Base-by-base conservation (phyloP, 2,888 invertebrate species). In the Plebejus argus region DNA sequence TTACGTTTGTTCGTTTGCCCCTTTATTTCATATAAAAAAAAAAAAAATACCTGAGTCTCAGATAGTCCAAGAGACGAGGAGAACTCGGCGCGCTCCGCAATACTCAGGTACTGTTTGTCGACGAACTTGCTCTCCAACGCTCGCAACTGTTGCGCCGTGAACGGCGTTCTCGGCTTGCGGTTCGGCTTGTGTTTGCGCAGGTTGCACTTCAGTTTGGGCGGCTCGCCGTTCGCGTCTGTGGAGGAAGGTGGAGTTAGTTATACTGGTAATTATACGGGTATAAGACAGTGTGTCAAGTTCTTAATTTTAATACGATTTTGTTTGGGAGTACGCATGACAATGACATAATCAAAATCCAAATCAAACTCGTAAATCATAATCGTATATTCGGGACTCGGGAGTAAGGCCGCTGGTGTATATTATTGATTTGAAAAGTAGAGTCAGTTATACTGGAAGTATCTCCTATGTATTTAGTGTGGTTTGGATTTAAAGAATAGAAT, bases 161-260 rank as follows among this genome's bases (percentile, higher is more conserved):
- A 99, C 0, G 99, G 99, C 0, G 99, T 99, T 78, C 99, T 95
- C 0, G 99, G 99, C 90, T 99, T 99, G 83, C 99, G 95, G 94
- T 99, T 99, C 35, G 99, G 98, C 89, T 99, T 99, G 95, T 99
- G 99, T 88, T 99, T 99, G 83, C 99, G 95, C 82, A 99, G 95
- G 90, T 98, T 97, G 92, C 98, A 98, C 89, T 98, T 98, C 83
- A 98, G 94, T 90, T 97, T 97, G 0, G 97, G 97, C n/a, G 97
- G 97, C 85, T 97, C 97, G 12, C 96, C 96, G 85, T 95, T 96
- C 18, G 95, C 95, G 91, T 96, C 95, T 96, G 95, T 78, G 91
- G 80, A 81, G 45, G 39, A 61, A 39, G 8, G 39, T 20, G 5
- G 6, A 0, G 20, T 76, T 61, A 39, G 7, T 61, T 7, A n/a